Evolutionary conservation across 2,888 invertebrate species (phyloP), one percentile per base, ranked within the genome.

Genomic region (Panzeria rudis): DNA sequence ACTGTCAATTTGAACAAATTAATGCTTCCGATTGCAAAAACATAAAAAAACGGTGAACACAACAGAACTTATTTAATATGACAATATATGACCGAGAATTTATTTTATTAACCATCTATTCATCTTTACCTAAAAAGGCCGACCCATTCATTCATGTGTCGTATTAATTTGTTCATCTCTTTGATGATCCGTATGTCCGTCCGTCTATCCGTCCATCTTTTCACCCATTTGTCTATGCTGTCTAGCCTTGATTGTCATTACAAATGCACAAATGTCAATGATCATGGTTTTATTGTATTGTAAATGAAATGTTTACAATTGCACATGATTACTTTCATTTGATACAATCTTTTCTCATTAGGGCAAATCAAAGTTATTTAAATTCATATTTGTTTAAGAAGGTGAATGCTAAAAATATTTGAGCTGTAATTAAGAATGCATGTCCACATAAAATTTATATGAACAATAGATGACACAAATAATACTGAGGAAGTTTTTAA

Each of bases 11-110:
- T 77, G 50, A 8, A 54, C 75, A 81, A 81, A 84, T 81, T 59
- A 77, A 81, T 84, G 72, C 66, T 73, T 84, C 81, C 84, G 76
- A 83, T 61, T 29, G 47, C 25, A 84, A 66, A 68, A 79, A 41
- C n/a, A n/a, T n/a, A n/a, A 54, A 15, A 50, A 13, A 8, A 41
- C 8, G 20, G 8, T n/a, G n/a, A 62, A 62, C 50, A 44, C 2
- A 23, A 17, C 6, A 35, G 15, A 29, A 5, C 17, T 41, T 41
- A 41, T 59, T 77, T 47, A 54, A 29, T 54, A 73, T 56, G 17
- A 75, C 20, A 54, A 47, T 54, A 35, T 20, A 29, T 66, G 61
- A 47, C 59, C 23, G 17, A 47, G 9, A 61, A 68, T 47, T 25
- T 17, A n/a, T 25, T n/a, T 54, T 56, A 62, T 47, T 54, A 72